phyloP scores from a whole-genome alignment of 2,113 vertebrate genomes.

The Tiliqua scincoides region DNA sequence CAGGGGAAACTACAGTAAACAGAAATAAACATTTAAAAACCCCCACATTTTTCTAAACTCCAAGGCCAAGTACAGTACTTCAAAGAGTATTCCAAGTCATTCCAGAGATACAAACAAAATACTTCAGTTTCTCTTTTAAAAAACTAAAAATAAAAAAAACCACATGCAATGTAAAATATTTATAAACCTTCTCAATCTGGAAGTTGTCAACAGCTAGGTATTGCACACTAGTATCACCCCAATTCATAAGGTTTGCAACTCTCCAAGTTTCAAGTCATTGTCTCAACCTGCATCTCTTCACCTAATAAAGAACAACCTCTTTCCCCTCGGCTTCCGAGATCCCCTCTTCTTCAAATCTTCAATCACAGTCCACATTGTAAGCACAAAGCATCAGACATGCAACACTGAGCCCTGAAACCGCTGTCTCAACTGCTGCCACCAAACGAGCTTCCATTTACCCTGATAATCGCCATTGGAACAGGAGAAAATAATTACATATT shows the following conservation, averaged over 20 bases:
- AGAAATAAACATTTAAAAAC: no score
- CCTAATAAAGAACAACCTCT: constrained; percentile 24
- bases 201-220: constrained; percentile 36
- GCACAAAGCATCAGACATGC: constrained; percentile 15
- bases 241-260: neutral
- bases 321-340: neutral
- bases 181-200: constrained; percentile 27
- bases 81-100: neutral
- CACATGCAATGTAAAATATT: constrained; percentile 16
- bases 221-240: constrained; percentile 21
- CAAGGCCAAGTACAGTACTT: neutral
- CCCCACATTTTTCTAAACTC: no score
- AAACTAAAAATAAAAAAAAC: no score
- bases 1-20: no score
- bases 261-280: constrained; percentile 29
- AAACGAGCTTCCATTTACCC: constrained; percentile 52
- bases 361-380: constrained; percentile 16
- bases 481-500: constrained; percentile 24
- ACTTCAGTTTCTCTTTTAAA: neutral
- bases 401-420: constrained; percentile 13
- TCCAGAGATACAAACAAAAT: neutral
- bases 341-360: constrained; percentile 8
- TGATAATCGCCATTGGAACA: constrained; percentile 52
- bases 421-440: constrained; percentile 25
- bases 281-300: constrained; percentile 22